Evolutionary conservation across 2,797 vertebrate genomes (phyloP).

Genomic region (Hypotaenidia philippensis): DNA sequence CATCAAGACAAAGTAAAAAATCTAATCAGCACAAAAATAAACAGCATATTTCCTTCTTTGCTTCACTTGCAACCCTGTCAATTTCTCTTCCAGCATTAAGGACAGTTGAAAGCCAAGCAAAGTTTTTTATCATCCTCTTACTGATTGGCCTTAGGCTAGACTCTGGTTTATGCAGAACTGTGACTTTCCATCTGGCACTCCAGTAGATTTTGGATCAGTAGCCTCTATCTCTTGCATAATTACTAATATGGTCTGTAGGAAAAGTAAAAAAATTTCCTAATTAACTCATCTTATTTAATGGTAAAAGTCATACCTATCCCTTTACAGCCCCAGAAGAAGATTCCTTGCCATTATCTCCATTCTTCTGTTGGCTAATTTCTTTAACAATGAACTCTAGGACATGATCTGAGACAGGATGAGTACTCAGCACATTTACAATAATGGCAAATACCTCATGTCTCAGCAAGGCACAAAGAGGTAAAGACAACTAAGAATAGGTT

Average conservation of each 20-base stretch:
- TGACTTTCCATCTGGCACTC: background rate
- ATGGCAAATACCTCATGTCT: background rate
- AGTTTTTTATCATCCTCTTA: background rate
- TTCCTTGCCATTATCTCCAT: background rate
- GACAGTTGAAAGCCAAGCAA: background rate
- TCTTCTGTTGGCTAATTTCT: background rate
- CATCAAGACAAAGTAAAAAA: background rate
- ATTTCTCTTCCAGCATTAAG: background rate
- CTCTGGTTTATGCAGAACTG: background rate
- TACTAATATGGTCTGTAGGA: background rate
- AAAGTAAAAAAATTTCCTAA: background rate
- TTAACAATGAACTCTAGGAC: background rate
- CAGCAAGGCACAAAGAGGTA: background rate
- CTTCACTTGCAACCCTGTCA: background rate
- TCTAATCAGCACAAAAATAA: background rate
- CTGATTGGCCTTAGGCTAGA: background rate
- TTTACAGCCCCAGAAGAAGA: background rate
- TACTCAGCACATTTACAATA: background rate
- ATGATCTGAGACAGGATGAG: background rate
- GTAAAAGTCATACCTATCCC: background rate
- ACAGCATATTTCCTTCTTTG: background rate
- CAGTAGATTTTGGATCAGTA: background rate
- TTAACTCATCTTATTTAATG: background rate
- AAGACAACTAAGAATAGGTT: background rate
- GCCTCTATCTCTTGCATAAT: background rate